These are phyloP conservation scores for Drepanosiphum platanoidis DNA, from an alignment of 2,888 invertebrate species.

Conservation along the genomic window DNA sequence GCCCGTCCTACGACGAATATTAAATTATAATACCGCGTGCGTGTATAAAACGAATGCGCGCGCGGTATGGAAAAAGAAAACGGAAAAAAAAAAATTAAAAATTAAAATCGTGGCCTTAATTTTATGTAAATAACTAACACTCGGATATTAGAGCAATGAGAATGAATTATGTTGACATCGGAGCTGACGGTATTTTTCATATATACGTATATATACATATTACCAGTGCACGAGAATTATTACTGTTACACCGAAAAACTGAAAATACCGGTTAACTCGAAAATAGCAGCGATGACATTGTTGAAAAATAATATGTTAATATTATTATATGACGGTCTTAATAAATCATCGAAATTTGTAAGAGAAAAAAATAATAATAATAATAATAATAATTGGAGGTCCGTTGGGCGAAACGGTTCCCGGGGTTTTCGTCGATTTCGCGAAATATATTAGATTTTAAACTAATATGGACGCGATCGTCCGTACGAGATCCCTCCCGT, in stretches of 20 bases:
- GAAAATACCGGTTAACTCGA: slow-evolving; percentile 57
- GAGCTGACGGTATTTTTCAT: background rate
- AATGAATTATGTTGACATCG: slow-evolving; percentile 45
- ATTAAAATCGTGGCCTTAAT: background rate
- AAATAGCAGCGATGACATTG: slow-evolving; percentile 47
- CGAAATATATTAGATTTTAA: background rate
- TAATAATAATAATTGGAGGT: slow-evolving; percentile 14
- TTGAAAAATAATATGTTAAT: slow-evolving; percentile 44
- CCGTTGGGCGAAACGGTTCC: background rate
- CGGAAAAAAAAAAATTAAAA: background rate
- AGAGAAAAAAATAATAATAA: background rate
- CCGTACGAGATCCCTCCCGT: too few species aligned
- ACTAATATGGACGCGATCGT: background rate
- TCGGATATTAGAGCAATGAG: background rate
- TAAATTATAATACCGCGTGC: background rate
- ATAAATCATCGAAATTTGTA: slow-evolving; percentile 51
- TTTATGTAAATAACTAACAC: slow-evolving; percentile 8
- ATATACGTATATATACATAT: too few species aligned
- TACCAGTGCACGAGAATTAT: slow-evolving; percentile 23
- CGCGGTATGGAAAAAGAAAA: background rate
- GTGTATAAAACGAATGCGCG: background rate
- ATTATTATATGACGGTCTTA: slow-evolving; percentile 28
- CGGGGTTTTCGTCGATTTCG: background rate
- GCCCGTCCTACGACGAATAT: background rate
- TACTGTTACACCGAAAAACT: slow-evolving; percentile 34